Evolutionary conservation across 2,888 invertebrate species (phyloP).

Genomic region (Boloria euphrosyne): DNA sequence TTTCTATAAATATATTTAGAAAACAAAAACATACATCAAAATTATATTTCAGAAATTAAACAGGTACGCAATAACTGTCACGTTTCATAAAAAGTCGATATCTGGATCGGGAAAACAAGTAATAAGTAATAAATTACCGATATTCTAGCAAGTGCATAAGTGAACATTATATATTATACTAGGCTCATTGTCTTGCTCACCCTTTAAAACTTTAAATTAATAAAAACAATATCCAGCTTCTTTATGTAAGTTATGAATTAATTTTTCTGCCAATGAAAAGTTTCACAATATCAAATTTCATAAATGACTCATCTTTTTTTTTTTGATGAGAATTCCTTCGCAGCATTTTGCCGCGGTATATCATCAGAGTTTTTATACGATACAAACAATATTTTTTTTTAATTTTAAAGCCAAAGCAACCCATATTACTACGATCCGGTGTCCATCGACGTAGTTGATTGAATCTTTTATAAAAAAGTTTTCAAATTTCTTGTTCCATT

Average conservation of each 20-base stretch:
- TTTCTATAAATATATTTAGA: no score
- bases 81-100: no score
- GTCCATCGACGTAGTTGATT: conserved; percentile 17
- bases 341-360: conserved; percentile 5
- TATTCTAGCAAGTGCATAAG: no score
- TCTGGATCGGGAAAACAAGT: no score
- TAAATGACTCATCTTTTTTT: conserved; percentile 12
- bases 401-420: conserved; percentile 6
- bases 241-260: background rate
- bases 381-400: conserved; percentile 1
- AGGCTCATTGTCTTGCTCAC: no score
- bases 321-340: conserved; percentile 6
- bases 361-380: conserved; percentile 10
- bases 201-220: no score
- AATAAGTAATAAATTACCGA: no score
- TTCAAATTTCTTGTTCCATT: background rate
- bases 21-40: no score
- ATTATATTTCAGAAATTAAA: no score
- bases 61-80: no score
- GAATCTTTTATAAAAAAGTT: conserved; percentile 7
- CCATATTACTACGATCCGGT: conserved; percentile 15
- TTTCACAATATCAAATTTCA: background rate
- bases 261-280: background rate
- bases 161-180: no score
- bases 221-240: no score